These are phyloP conservation scores for Hestina assimilis DNA, from an alignment of 1,140 invertebrate species.

Conservation along the genomic window DNA sequence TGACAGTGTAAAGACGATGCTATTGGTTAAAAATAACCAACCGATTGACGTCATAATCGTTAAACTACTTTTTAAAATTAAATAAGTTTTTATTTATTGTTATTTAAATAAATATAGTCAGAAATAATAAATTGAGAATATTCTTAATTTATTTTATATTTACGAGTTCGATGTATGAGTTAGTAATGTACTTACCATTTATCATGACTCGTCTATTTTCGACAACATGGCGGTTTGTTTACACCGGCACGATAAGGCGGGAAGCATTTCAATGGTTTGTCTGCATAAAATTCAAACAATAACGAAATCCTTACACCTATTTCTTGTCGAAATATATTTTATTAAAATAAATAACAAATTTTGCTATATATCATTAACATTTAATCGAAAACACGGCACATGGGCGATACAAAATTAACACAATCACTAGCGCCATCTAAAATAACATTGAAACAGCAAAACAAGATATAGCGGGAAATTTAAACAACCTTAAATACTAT, in stretches of 20 bases:
- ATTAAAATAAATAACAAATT: conserved; percentile 43
- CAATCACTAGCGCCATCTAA: conserved; percentile 51
- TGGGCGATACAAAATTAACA: conserved; percentile 49
- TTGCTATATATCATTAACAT: conserved; percentile 32
- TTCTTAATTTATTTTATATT: conserved; percentile 8
- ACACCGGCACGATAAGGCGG: conserved; percentile 77
- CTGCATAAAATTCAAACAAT: conserved; percentile 28
- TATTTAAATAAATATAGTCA: neutral
- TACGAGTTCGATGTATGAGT: neutral
- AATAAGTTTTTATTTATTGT: conserved; percentile 2
- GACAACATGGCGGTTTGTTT: conserved; percentile 79
- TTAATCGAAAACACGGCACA: conserved; percentile 51
- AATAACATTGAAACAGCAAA: conserved; percentile 17
- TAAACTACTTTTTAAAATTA: conserved; percentile 18
- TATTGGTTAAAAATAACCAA: conserved; percentile 49
- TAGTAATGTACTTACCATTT: conserved; percentile 36
- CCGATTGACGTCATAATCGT: conserved; percentile 45
- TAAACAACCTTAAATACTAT: conserved; percentile 18
- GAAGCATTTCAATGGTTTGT: conserved; percentile 53
- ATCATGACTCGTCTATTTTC: conserved; percentile 49
- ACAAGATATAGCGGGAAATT: conserved; percentile 44
- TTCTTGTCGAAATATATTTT: conserved; percentile 43
- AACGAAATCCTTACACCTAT: conserved; percentile 38
- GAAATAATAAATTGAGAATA: neutral
- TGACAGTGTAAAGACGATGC: conserved; percentile 42